Base-by-base conservation (phyloP, 92 coral and sea anemone genomes). In the Porites evermanni region DNA sequence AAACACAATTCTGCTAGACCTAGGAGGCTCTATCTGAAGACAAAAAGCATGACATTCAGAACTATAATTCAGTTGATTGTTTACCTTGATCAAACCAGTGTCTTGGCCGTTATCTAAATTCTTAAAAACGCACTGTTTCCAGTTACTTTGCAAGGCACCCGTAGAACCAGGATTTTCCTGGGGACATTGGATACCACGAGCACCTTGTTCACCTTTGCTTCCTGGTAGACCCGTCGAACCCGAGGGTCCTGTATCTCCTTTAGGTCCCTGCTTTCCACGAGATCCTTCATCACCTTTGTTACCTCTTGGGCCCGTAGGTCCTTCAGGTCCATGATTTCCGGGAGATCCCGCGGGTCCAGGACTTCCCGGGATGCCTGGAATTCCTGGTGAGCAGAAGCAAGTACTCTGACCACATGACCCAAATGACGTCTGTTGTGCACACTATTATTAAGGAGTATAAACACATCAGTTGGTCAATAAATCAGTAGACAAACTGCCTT, bases 311-410 rank as follows among this genome's bases (percentile, higher is more conserved):
- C 66, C 66, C 7, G 6, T 14, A 8, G 66, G 66, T 63, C 66
- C 66, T 2, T 63, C 16, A 63, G 66, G 66, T 63, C 77, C 77
- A 38, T 17, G 59, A 16, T 4, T 72, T 58, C 83, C 83, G 60
- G 72, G 83, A 7, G 83, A n/a, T 65, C 83, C 83, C 72, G 73
- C 44, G 72, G 83, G 83, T 18, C 83, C 83, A 19, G 72, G 72
- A 72, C 59, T 64, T 24, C 83, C 83, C 7, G 83, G 83, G 50
- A 64, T 65, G 11, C 83, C 83, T 79, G 83, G 83, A 24, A 79
- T n/a, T 38, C 81, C 83, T 51, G 83, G 72, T 12, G 82, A 61
- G 71, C 59, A 19, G 13, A n/a, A 63, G 10, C 58, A 63, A 10
- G 54, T 2, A 63, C 32, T 38, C 6, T 78, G 72, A 12, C 29